These are phyloP conservation scores for Pungitius pungitius DNA, from an alignment of 2,113 vertebrate genomes.

Conservation along the genomic window DNA sequence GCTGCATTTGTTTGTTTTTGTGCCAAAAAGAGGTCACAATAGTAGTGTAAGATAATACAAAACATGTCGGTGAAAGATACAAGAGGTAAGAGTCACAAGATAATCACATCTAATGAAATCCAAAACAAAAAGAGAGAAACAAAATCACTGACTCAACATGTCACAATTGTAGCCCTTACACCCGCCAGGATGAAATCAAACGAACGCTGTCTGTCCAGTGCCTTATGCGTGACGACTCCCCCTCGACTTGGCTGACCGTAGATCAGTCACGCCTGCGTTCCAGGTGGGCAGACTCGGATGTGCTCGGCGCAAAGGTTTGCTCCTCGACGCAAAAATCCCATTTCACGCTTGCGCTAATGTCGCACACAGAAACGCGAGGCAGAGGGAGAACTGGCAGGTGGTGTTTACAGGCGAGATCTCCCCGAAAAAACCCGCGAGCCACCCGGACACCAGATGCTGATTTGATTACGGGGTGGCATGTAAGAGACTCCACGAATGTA, in stretches of 20 bases:
- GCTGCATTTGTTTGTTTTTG: neutral
- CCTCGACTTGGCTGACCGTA: conserved; percentile 51
- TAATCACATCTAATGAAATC: neutral
- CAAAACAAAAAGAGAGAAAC: neutral
- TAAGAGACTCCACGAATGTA: conserved; percentile 56
- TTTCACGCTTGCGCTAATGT: conserved; percentile 70
- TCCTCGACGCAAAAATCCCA: conserved; percentile 63
- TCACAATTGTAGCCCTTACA: no score
- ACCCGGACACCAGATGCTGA: conserved; percentile 66
- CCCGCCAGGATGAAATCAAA: neutral
- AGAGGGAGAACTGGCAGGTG: conserved; percentile 68
- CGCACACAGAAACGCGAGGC: conserved; percentile 56
- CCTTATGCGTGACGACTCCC: conserved; percentile 48
- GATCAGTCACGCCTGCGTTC: conserved; percentile 68
- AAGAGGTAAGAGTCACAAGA: neutral
- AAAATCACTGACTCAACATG: neutral
- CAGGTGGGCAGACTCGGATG: conserved; percentile 64
- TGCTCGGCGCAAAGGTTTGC: conserved; percentile 53
- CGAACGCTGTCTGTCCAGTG: conserved; percentile 23
- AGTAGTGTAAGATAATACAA: neutral
- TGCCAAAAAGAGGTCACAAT: neutral
- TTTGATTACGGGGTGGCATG: conserved; percentile 66
- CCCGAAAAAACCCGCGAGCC: conserved; percentile 57
- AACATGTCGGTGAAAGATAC: neutral
- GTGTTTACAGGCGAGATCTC: conserved; percentile 74